These are phyloP conservation scores for Macropodus opercularis DNA, from an alignment of 2,797 vertebrate species.

Conservation along the genomic window DNA sequence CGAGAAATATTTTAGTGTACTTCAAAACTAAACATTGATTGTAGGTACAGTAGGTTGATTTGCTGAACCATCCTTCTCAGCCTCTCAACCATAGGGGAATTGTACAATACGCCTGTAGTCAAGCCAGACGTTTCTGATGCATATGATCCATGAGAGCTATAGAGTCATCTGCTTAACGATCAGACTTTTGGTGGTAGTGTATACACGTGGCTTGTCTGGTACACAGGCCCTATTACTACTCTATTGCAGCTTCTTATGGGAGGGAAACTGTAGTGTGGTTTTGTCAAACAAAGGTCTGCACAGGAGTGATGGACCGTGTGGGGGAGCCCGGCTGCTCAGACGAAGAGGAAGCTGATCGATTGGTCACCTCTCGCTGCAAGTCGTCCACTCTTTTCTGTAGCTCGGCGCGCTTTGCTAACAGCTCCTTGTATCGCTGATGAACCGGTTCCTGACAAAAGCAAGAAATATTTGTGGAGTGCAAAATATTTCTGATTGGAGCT, in stretches of 20 bases:
- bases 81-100: conserved; percentile 11
- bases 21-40: conserved; percentile 53
- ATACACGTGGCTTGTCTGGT: conserved; percentile 21
- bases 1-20: conserved; percentile 46
- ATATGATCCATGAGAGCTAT: conserved; percentile 24
- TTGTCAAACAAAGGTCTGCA: conserved; percentile 91
- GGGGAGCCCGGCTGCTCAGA: conserved; percentile 90
- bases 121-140: conserved; percentile 29
- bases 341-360: conserved; percentile 86
- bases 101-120: conserved; percentile 59
- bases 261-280: not conserved
- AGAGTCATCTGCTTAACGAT: conserved; percentile 23
- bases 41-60: conserved; percentile 36
- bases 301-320: conserved; percentile 88
- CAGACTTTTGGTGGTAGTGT: conserved; percentile 39
- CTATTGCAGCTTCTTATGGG: conserved; percentile 26
- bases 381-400: conserved; percentile 96
- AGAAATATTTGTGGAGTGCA: not conserved
- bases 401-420: conserved; percentile 91
- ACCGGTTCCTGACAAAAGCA: conserved; percentile 86
- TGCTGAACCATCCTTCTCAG: conserved; percentile 34
- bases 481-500: not conserved
- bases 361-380: conserved; percentile 91
- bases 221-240: conserved; percentile 15
- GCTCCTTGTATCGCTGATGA: conserved; percentile 93